These are phyloP conservation scores for Stylophora pistillata DNA, from an alignment of 64 coral and sea anemone species.

Conservation along the genomic window DNA sequence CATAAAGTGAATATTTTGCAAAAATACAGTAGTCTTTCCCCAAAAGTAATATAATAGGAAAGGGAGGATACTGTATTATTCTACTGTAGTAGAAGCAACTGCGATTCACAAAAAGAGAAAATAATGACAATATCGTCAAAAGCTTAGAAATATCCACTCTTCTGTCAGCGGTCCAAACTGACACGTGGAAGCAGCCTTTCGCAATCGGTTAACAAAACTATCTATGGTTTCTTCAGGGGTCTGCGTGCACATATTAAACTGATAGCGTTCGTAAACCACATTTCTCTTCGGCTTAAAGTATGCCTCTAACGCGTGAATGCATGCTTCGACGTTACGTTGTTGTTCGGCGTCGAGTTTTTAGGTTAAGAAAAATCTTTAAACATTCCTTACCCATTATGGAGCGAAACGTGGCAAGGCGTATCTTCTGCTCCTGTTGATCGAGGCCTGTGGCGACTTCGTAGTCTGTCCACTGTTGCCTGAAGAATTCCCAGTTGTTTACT, in stretches of 20 bases:
- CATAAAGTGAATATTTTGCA: too few species aligned
- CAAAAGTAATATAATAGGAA: too few species aligned
- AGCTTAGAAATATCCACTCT: slow-evolving; percentile 28
- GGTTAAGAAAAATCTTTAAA: slow-evolving; percentile 43
- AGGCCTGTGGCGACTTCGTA: slow-evolving; percentile 51
- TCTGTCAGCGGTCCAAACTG: slow-evolving; percentile 55
- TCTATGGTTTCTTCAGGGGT: slow-evolving; percentile 29
- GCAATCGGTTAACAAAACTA: slow-evolving; percentile 55
- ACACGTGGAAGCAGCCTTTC: slow-evolving; percentile 54
- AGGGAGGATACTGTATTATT: too few species aligned
- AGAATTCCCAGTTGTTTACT: slow-evolving; percentile 51
- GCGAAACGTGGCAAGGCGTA: slow-evolving; percentile 29
- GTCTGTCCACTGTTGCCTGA: slow-evolving; percentile 40
- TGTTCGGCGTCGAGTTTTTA: neutral
- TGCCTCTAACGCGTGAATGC: slow-evolving; percentile 2
- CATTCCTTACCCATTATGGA: slow-evolving; percentile 39
- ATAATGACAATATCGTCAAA: too few species aligned
- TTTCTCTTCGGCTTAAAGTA: slow-evolving; percentile 68
- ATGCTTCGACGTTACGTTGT: neutral
- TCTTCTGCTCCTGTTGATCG: slow-evolving; percentile 27
- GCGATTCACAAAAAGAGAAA: too few species aligned
- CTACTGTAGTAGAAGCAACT: too few species aligned
- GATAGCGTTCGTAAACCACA: slow-evolving; percentile 45
- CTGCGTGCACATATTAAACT: slow-evolving; percentile 43
- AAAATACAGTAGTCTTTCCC: too few species aligned